These are phyloP conservation scores for Typhlomys cinereus DNA, from an alignment of 2,113 vertebrate genomes.

Conservation along the genomic window DNA sequence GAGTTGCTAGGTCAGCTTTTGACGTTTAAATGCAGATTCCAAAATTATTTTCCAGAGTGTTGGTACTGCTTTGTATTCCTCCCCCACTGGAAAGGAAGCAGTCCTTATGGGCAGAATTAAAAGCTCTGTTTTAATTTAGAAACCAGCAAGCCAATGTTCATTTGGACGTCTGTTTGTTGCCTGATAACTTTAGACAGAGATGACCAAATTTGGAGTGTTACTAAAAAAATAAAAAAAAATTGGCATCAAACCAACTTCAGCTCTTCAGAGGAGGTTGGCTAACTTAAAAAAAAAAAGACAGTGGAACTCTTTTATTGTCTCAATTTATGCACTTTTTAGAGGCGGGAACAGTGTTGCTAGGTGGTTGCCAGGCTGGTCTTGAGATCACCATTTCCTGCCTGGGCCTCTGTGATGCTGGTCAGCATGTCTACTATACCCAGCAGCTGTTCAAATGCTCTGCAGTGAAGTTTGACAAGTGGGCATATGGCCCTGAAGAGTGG, in stretches of 20 bases:
- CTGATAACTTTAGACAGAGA: conserved; percentile 52
- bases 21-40: conserved; percentile 8
- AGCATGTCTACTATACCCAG: not conserved
- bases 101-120: conserved; percentile 32
- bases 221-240: not conserved
- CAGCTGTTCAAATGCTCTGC: not conserved
- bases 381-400: not conserved
- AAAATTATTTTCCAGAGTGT: too few relatives aligned
- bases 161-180: conserved; percentile 42
- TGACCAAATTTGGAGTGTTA: conserved; percentile 48
- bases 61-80: conserved; percentile 12
- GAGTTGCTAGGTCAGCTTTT: conserved; percentile 22
- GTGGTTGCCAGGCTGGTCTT: not conserved
- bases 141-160: not conserved
- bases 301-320: not conserved
- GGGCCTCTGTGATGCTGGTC: not conserved
- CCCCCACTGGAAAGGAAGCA: not conserved
- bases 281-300: conserved; percentile 25
- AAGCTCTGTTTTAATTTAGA: conserved; percentile 51
- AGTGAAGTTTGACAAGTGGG: conserved; percentile 3
- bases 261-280: not conserved
- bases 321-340: too few relatives aligned
- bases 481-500: not conserved
- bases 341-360: not conserved
- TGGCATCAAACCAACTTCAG: conserved; percentile 19